A percentile compares a stretch with the other conserved stretches of the same genome.
Evolutionary conservation across 2,888 invertebrate species (phyloP).

Genomic region (Teleiodes luculella): DNA sequence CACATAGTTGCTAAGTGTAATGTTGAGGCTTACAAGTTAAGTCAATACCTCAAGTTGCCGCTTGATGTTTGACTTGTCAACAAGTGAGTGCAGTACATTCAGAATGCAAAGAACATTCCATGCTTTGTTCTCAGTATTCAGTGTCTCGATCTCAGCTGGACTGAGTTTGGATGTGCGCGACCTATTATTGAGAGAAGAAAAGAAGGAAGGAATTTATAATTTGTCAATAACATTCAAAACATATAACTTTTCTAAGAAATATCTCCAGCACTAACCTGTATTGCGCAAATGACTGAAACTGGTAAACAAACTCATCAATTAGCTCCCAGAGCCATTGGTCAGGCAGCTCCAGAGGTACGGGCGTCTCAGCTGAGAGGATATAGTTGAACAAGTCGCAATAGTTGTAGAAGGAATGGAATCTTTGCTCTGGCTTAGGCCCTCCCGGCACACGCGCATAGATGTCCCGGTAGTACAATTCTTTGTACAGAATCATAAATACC

Average conservation of each 20-base stretch:
- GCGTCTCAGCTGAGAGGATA: conserved; percentile 93
- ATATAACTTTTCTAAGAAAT: no score
- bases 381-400: conserved; percentile 99
- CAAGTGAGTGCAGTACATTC: conserved; percentile 97
- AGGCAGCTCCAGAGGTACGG: conserved; percentile 93
- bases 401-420: conserved; percentile 97
- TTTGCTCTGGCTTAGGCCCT: conserved; percentile 93
- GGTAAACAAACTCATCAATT: conserved; percentile 99
- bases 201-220: neutral
- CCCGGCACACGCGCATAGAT: conserved; percentile 95
- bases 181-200: conserved; percentile 32
- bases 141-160: conserved; percentile 86
- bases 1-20: no score
- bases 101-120: conserved; percentile 99
- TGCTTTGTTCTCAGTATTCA: conserved; percentile 90
- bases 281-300: conserved; percentile 94
- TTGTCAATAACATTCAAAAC: no score
- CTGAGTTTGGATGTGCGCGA: conserved; percentile 86
- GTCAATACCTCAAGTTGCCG: conserved; percentile 91
- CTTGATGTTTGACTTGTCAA: conserved; percentile 99
- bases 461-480: conserved; percentile 98
- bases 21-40: neutral
- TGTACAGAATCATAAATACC: conserved; percentile 96
- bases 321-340: conserved; percentile 99
- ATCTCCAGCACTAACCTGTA: conserved; percentile 85